A percentile compares a stretch with the other conserved stretches of the same genome.
Conservation (phyloP, 2,888 invertebrate species). For the Ypsolopha sequella region DNA sequence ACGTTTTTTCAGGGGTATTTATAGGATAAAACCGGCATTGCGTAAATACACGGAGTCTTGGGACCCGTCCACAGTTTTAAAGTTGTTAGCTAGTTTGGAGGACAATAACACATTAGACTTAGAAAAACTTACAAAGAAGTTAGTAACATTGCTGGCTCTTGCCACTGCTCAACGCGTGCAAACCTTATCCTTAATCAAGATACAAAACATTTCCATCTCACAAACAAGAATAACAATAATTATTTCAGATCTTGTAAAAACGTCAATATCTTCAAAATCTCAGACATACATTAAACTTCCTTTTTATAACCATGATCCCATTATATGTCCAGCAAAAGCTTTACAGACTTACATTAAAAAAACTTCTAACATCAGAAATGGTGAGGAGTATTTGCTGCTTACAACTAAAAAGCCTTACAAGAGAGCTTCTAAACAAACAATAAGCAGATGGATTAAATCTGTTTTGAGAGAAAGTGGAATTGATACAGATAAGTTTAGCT, state of each 20-base stretch:
- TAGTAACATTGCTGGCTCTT: neutral
- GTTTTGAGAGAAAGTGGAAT: neutral
- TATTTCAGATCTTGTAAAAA: neutral
- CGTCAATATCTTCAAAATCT: neutral
- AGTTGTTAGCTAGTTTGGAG: neutral
- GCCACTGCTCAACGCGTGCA: conserved; percentile 1
- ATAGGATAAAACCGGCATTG: neutral
- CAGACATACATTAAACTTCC: neutral
- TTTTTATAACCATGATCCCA: neutral
- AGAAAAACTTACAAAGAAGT: conserved; percentile 1
- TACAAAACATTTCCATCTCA: neutral
- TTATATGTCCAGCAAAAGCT: conserved; percentile 1
- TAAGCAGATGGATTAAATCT: conserved; percentile 1
- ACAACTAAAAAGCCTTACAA: neutral
- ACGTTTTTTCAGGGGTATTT: conserved; percentile 1
- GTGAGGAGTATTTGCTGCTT: neutral
- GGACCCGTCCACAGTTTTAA: neutral
- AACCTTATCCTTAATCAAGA: neutral
- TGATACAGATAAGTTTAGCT: neutral
- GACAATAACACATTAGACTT: neutral
- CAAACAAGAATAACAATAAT: neutral
- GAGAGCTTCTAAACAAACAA: neutral
- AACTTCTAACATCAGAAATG: neutral
- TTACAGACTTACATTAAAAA: neutral
- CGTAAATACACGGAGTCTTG: neutral